Evolutionary conservation across 2,113 vertebrate genomes (phyloP).

Genomic region (Ceyx cyanopectus): DNA sequence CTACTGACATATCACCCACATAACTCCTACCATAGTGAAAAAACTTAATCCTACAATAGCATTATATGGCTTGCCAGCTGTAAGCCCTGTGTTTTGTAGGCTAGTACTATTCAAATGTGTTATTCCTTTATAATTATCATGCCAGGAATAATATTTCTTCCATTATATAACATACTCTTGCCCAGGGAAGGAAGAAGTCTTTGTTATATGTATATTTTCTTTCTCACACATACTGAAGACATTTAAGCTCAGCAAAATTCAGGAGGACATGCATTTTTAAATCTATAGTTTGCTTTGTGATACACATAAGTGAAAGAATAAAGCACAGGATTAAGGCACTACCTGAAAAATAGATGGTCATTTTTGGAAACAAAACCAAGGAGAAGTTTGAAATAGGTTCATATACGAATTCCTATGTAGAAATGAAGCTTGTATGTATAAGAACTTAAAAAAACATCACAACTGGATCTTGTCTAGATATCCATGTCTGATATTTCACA

Average conservation of each 20-base stretch:
- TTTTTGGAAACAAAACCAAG: neutral
- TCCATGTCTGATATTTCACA: neutral
- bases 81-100: neutral
- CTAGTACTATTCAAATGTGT: neutral
- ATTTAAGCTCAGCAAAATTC: slow-evolving; percentile 41
- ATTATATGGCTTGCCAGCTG: slow-evolving; percentile 8
- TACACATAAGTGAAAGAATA: neutral
- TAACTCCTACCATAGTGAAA: neutral
- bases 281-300: neutral
- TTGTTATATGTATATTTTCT: slow-evolving; percentile 41
- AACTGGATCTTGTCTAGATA: neutral
- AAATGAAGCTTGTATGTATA: neutral
- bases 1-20: neutral
- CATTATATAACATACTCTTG: neutral
- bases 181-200: slow-evolving; percentile 36
- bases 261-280: neutral
- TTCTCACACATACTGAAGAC: slow-evolving; percentile 35
- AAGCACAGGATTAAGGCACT: neutral
- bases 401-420: neutral
- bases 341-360: neutral
- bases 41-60: neutral
- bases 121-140: slow-evolving; percentile 41
- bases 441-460: neutral
- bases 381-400: neutral
- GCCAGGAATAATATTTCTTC: slow-evolving; percentile 57